These are phyloP conservation scores for Phalera bucephala DNA, from an alignment of 2,888 invertebrate species.

Conservation along the genomic window DNA sequence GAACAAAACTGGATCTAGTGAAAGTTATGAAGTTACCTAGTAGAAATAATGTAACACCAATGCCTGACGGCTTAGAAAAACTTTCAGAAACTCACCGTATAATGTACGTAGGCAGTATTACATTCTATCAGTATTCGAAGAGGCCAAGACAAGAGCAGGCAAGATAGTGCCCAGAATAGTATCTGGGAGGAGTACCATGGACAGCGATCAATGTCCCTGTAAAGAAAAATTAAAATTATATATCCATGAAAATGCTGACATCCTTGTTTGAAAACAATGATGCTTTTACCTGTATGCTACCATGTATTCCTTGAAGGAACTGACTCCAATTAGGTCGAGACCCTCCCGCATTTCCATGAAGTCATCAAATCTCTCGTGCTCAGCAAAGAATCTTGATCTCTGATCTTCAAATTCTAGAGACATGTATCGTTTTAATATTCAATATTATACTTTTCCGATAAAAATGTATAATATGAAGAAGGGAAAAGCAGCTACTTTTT, in stretches of 20 bases:
- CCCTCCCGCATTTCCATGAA: slow-evolving; percentile 94
- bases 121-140: slow-evolving; percentile 90
- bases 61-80: no score
- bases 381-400: slow-evolving; percentile 89
- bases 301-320: slow-evolving; percentile 82
- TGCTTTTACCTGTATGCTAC: slow-evolving; percentile 73
- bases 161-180: slow-evolving; percentile 89
- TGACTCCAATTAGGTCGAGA: slow-evolving; percentile 87
- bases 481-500: no score
- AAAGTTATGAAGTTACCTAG: slow-evolving; percentile 2
- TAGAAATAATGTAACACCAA: slow-evolving; percentile 3
- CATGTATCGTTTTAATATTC: no score
- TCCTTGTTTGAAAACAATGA: not conserved
- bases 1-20: not conserved
- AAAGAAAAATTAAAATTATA: not conserved
- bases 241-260: not conserved
- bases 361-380: slow-evolving; percentile 91
- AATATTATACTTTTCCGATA: no score
- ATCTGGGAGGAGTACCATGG: slow-evolving; percentile 87
- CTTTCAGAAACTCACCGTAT: slow-evolving; percentile 82
- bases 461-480: no score
- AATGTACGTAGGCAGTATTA: slow-evolving; percentile 91
- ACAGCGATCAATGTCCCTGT: slow-evolving; percentile 72
- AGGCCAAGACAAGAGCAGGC: slow-evolving; percentile 92
- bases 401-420: slow-evolving; percentile 90